Evolutionary conservation across 1,140 invertebrate genomes (phyloP), one percentile per base, ranked within the genome.

Genomic region (Oppia nitens): DNA sequence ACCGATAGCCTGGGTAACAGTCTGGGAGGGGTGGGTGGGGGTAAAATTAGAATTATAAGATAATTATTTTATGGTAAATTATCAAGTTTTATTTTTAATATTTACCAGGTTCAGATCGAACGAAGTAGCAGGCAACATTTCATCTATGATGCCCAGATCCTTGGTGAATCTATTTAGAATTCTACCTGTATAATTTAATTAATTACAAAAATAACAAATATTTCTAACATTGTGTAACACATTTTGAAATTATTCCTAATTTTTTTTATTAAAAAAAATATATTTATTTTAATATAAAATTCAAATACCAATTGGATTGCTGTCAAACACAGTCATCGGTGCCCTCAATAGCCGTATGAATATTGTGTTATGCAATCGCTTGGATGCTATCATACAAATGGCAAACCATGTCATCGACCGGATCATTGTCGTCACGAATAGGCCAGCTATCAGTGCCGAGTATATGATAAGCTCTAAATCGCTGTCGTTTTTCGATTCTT

Each of bases 261-360:
- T 45, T n/a, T 11, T n/a, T 45, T 45, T 9, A 11, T 45, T 9
- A n/a, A 45, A 11, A n/a, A 20, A 49, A 49, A 9, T 23, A 20
- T 23, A 49, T 49, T 49, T 49, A 40, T 40, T 40, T 20, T 9
- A 49, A 3, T 49, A 12, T 20, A 20, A 20, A 49, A 12, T 49
- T 9, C 48, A n/a, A n/a, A 12, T 45, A 29, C 76, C 76, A 52
- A 80, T 78, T 1, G 85, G 81, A 69, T 92, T 91, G 6, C 79
- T 81, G 63, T 89, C 87, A 71, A 93, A 94, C 71, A 93, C 93
- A 12, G 77, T 75, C 78, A 92, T 88, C 0, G 82, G 84, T 0
- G 84, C 82, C 11, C 81, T 75, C 26, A 88, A 79, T 1, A 95
- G 79, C 50, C 81, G 81, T 3, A 73, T 70, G 66, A 92, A 92